These are phyloP conservation scores for Aethes cnicana DNA, from an alignment of 2,888 invertebrate species.

Conservation along the genomic window DNA sequence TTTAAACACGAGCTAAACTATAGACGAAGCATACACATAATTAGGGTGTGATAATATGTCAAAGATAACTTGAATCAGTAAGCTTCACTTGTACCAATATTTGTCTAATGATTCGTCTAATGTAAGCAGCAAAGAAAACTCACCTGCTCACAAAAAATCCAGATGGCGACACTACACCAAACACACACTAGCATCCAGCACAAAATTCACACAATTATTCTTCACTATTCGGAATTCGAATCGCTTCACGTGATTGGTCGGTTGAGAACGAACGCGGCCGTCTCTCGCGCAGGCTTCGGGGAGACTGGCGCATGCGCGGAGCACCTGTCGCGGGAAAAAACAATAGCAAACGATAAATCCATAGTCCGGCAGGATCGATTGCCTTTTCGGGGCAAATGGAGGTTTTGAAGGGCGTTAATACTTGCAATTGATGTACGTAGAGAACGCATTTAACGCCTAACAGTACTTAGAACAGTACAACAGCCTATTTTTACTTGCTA, in stretches of 20 bases:
- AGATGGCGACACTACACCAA: background rate
- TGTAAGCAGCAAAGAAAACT: background rate
- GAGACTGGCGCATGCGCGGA: conserved; percentile 61
- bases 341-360: conserved; percentile 64
- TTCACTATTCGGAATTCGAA: conserved; percentile 24
- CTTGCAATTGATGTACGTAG: background rate
- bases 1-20: too few species aligned
- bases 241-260: conserved; percentile 40
- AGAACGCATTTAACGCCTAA: too few species aligned
- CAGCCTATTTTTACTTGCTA: background rate
- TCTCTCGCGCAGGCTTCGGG: conserved; percentile 60
- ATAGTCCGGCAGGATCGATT: conserved; percentile 2
- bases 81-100: background rate
- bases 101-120: too few species aligned
- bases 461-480: background rate
- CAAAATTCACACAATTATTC: conserved; percentile 33
- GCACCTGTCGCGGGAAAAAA: conserved; percentile 71
- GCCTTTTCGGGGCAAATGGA: too few species aligned
- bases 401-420: too few species aligned
- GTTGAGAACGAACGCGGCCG: conserved; percentile 46
- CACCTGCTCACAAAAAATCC: background rate
- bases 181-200: conserved; percentile 25
- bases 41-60: too few species aligned
- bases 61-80: too few species aligned
- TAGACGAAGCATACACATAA: too few species aligned